These are phyloP conservation scores for Lota lota DNA, from an alignment of 2,113 vertebrate genomes.

Conservation along the genomic window DNA sequence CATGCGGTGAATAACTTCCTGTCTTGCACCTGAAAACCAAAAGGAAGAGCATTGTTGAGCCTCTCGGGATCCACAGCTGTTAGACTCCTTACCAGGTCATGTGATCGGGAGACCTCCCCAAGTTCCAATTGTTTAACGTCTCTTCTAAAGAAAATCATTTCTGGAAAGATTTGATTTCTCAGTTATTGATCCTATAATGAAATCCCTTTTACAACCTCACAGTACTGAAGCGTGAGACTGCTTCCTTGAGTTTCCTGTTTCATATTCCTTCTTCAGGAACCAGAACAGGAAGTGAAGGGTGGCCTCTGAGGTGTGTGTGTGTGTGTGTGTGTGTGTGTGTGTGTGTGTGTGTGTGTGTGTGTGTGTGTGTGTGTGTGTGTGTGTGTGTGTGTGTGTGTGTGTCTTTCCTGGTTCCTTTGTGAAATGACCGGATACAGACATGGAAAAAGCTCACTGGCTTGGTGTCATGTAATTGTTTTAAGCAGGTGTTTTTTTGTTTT, in stretches of 20 bases:
- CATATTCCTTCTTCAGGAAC: conserved; percentile 34
- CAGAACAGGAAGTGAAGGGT: conserved; percentile 40
- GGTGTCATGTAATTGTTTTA: conserved; percentile 45
- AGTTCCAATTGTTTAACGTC: not conserved
- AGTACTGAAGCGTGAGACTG: no score
- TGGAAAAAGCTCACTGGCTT: conserved; percentile 56
- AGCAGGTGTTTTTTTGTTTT: conserved; percentile 25
- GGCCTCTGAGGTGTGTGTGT: conserved; percentile 29
- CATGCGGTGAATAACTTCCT: conserved; percentile 42
- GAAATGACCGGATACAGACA: conserved; percentile 59
- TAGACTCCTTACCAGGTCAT: not conserved
- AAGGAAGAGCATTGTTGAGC: not conserved
- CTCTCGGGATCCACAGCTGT: not conserved
- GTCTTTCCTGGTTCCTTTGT: conserved; percentile 44
- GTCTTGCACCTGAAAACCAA: conserved; percentile 47
- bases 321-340: no score
- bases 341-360: no score
- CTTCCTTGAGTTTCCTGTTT: conserved; percentile 24
- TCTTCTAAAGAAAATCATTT: no score
- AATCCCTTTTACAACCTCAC: no score
- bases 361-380: no score
- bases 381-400: no score
- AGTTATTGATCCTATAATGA: no score
- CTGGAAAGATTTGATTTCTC: no score
- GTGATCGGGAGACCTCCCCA: conserved; percentile 1